phyloP scores from a whole-genome alignment of 2,888 invertebrate species.

The Xanthia icteritia region DNA sequence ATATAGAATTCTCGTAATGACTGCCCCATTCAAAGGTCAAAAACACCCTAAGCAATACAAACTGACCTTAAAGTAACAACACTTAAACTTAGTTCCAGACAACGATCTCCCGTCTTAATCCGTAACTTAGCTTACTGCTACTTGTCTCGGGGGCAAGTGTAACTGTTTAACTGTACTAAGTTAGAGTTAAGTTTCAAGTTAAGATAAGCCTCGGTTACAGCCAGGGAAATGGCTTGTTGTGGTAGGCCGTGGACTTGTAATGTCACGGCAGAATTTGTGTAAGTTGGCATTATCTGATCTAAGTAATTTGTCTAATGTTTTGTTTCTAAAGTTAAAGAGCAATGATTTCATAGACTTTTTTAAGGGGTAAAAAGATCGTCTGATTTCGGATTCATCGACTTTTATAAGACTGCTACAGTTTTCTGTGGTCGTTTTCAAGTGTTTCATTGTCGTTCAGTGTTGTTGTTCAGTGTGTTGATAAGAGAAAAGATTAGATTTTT shows the following conservation, averaged over 20 bases:
- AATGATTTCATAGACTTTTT: neutral
- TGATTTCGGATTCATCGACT: neutral
- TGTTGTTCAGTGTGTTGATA: no score
- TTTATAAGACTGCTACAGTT: no score
- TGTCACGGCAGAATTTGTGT: neutral
- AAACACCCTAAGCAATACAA: conserved; percentile 11
- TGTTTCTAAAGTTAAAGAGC: neutral
- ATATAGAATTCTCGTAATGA: neutral
- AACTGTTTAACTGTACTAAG: conserved; percentile 34
- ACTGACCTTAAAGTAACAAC: conserved; percentile 14
- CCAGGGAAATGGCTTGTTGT: conserved; percentile 32
- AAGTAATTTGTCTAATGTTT: neutral
- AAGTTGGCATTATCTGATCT: neutral
- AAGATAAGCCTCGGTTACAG: conserved; percentile 52
- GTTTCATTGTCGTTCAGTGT: no score
- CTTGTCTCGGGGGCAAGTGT: conserved; percentile 40
- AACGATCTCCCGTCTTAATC: conserved; percentile 59
- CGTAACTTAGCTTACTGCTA: conserved; percentile 45
- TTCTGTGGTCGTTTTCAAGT: neutral
- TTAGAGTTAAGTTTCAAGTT: conserved; percentile 51
- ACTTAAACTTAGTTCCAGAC: conserved; percentile 46
- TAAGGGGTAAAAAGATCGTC: neutral
- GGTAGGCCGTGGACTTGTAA: conserved; percentile 32
- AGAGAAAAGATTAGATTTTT: no score
- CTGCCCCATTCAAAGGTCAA: neutral